Conservation (phyloP, 2,113 vertebrate genomes). For the Clarias macrocephalus region DNA sequence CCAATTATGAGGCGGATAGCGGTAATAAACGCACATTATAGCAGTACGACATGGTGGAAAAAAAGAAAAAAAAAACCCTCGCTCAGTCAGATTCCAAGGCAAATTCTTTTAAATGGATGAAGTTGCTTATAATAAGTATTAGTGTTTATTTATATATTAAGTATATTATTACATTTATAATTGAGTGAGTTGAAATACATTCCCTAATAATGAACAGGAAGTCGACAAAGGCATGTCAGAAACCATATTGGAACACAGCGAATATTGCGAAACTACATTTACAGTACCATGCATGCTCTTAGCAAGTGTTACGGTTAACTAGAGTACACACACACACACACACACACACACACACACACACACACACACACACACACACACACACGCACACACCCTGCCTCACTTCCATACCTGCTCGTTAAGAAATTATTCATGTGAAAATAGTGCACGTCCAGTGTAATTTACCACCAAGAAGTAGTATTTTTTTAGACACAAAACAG, state of each 20-base stretch:
- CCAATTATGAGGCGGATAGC: too few relatives aligned
- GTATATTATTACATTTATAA: neutral
- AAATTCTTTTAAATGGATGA: neutral
- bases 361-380: neutral
- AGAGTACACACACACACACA: neutral
- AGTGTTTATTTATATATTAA: neutral
- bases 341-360: slow-evolving; percentile 12
- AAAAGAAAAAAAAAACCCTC: neutral
- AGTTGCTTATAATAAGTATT: neutral
- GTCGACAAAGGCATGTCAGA: slow-evolving; percentile 13
- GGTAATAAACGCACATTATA: too few relatives aligned
- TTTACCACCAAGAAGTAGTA: slow-evolving; percentile 48
- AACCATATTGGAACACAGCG: neutral
- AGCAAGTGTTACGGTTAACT: slow-evolving; percentile 7
- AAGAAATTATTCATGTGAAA: slow-evolving; percentile 62
- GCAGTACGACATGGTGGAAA: too few relatives aligned
- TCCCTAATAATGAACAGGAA: neutral
- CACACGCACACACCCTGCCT: slow-evolving; percentile 18
- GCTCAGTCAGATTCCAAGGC: neutral
- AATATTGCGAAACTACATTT: slow-evolving; percentile 19
- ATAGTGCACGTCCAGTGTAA: slow-evolving; percentile 66
- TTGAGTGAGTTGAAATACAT: neutral
- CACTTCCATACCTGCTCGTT: slow-evolving; percentile 27
- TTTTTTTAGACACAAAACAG: slow-evolving; percentile 55
- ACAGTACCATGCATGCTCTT: slow-evolving; percentile 9